Conservation (phyloP, 2,113 vertebrate species). For the Dascyllus trimaculatus region DNA sequence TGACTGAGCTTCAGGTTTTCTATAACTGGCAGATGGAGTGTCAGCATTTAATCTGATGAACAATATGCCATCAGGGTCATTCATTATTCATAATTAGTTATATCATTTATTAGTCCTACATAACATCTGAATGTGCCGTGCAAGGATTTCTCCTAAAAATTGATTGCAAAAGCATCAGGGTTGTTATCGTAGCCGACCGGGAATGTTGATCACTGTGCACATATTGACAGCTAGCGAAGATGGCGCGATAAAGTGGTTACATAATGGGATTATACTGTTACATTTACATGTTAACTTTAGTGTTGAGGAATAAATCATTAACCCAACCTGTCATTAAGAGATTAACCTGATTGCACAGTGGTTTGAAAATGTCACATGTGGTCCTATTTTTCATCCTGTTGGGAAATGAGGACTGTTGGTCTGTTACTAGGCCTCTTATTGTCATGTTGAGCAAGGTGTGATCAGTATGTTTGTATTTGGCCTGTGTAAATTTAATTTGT, state of each 20-base stretch:
- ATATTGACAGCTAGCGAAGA: slow-evolving; percentile 8
- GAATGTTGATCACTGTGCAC: background rate
- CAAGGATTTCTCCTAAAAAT: background rate
- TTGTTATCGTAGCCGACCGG: background rate
- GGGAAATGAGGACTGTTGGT: no score
- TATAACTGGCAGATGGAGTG: slow-evolving; percentile 42
- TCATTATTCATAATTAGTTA: slow-evolving; percentile 41
- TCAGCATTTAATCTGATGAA: slow-evolving; percentile 49
- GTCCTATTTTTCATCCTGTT: background rate
- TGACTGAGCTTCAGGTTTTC: slow-evolving; percentile 44
- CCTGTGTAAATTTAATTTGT: no score
- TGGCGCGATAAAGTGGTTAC: slow-evolving; percentile 5
- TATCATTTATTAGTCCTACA: slow-evolving; percentile 2
- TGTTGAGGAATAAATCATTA: slow-evolving; percentile 22
- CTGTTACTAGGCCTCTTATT: no score
- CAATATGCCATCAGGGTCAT: slow-evolving; percentile 21
- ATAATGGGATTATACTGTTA: slow-evolving; percentile 26
- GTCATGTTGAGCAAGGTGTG: no score
- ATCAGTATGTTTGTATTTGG: no score
- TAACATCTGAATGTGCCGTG: background rate
- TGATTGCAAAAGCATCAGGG: background rate
- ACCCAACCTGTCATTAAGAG: background rate
- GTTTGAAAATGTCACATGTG: slow-evolving; percentile 1
- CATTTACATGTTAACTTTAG: slow-evolving; percentile 10
- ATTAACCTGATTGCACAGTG: slow-evolving; percentile 11